phyloP scores from a whole-genome alignment of 2,888 invertebrate genomes.

The Helleia helle region DNA sequence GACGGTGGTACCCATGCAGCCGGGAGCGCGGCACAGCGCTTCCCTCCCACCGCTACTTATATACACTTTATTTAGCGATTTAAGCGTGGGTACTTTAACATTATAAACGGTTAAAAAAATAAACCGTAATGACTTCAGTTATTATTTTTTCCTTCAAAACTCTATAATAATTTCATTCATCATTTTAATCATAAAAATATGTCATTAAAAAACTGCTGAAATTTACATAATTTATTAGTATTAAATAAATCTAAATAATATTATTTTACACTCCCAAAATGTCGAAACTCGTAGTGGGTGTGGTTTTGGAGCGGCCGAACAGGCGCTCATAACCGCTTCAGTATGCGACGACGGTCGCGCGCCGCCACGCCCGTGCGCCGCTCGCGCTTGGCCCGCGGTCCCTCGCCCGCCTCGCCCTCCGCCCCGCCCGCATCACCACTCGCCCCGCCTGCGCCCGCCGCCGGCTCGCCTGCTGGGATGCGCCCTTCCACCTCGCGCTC shows the following conservation, averaged over 20 bases:
- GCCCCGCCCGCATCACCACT: constrained; percentile 16
- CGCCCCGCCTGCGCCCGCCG: constrained; percentile 7
- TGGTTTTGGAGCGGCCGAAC: constrained; percentile 6
- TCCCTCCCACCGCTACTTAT: no score
- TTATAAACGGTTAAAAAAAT: no score
- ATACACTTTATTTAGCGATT: no score
- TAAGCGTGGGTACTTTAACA: no score
- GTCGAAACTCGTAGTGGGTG: background rate
- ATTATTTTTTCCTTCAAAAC: no score
- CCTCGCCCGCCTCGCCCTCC: constrained; percentile 62
- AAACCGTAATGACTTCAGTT: no score
- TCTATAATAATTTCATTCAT: background rate
- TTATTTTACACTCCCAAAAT: constrained; percentile 19
- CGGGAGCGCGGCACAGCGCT: no score
- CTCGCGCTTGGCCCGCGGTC: constrained; percentile 88
- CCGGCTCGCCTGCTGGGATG: constrained; percentile 4
- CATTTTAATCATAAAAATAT: no score
- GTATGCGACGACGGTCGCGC: constrained; percentile 41
- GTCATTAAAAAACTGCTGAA: no score
- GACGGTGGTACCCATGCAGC: no score
- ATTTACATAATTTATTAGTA: constrained; percentile 22
- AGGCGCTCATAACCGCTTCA: constrained; percentile 43
- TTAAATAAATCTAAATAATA: constrained; percentile 24
- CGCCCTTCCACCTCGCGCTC: constrained; percentile 4
- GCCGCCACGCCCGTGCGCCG: constrained; percentile 79